These are phyloP conservation scores for Petrophora chlorosata DNA, from an alignment of 2,888 invertebrate genomes.

Conservation along the genomic window DNA sequence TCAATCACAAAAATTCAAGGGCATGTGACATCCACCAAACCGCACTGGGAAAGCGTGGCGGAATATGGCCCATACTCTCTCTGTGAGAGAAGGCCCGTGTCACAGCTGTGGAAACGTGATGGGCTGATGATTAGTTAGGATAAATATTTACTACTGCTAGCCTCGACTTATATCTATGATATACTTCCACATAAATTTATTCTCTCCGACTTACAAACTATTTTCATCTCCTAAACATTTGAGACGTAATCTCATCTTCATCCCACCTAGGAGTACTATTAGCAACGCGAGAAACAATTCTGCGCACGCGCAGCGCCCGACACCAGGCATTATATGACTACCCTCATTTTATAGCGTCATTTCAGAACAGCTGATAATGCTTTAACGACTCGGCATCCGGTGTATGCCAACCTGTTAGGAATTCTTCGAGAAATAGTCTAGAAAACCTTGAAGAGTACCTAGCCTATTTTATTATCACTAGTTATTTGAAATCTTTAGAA, in stretches of 20 bases:
- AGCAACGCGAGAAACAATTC: slow-evolving; percentile 34
- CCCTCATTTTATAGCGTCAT: slow-evolving; percentile 56
- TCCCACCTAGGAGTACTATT: slow-evolving; percentile 10
- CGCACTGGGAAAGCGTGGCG: too few relatives aligned
- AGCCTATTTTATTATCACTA: slow-evolving; percentile 38
- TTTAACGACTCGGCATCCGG: slow-evolving; percentile 57
- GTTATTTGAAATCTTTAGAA: slow-evolving; percentile 12
- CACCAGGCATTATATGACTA: slow-evolving; percentile 54
- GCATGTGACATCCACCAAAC: too few relatives aligned
- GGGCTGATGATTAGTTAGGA: too few relatives aligned
- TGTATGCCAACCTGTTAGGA: slow-evolving; percentile 42
- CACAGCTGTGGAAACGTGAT: too few relatives aligned
- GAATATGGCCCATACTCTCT: too few relatives aligned
- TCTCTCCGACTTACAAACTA: background rate
- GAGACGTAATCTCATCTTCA: slow-evolving; percentile 5
- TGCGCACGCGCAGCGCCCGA: slow-evolving; percentile 64
- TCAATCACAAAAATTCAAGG: too few relatives aligned
- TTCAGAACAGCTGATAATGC: slow-evolving; percentile 56
- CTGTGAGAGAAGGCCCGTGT: too few relatives aligned
- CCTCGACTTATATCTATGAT: too few relatives aligned
- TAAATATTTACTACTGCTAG: too few relatives aligned
- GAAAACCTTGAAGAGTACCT: slow-evolving; percentile 30
- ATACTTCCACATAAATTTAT: too few relatives aligned
- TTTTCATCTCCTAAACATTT: slow-evolving; percentile 13
- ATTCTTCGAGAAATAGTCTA: slow-evolving; percentile 47